These are phyloP conservation scores for Anthopleura sola DNA, from an alignment of 64 coral and sea anemone species.

Conservation along the genomic window DNA sequence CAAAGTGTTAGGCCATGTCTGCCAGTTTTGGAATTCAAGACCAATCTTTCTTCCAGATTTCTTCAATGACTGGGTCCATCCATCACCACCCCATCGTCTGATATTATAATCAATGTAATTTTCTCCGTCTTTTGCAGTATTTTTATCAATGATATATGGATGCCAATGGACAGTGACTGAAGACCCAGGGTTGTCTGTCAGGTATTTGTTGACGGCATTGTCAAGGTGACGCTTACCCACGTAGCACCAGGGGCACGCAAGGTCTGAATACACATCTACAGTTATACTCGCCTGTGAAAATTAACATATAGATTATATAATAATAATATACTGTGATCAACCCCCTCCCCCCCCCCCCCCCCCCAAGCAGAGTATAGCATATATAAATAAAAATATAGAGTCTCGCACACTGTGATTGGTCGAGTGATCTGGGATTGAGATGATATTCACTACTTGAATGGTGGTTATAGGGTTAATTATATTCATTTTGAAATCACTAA, in stretches of 20 bases:
- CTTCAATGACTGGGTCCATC: conserved; percentile 70
- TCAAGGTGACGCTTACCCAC: conserved; percentile 78
- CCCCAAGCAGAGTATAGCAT: too few species aligned
- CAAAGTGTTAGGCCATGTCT: conserved; percentile 78
- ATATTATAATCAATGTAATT: conserved; percentile 78
- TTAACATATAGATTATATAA: too few species aligned
- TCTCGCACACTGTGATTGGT: too few species aligned
- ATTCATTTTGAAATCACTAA: too few species aligned
- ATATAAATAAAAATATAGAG: too few species aligned
- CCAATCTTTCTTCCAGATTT: conserved; percentile 57
- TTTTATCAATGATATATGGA: conserved; percentile 88
- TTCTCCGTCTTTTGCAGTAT: conserved; percentile 59
- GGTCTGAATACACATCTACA: conserved; percentile 77
- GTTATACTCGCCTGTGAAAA: neutral
- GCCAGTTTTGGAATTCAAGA: conserved; percentile 81
- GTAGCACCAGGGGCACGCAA: conserved; percentile 89
- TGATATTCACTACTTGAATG: too few species aligned
- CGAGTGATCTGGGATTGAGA: too few species aligned
- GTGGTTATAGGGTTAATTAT: too few species aligned
- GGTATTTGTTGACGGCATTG: conserved; percentile 53
- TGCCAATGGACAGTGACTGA: conserved; percentile 64
- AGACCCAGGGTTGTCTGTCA: neutral
- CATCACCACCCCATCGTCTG: conserved; percentile 78
- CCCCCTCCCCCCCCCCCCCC: too few species aligned
- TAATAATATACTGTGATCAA: too few species aligned